phyloP scores from a whole-genome alignment of 2,797 vertebrate genomes.

The Mormyrops boulengeri region DNA sequence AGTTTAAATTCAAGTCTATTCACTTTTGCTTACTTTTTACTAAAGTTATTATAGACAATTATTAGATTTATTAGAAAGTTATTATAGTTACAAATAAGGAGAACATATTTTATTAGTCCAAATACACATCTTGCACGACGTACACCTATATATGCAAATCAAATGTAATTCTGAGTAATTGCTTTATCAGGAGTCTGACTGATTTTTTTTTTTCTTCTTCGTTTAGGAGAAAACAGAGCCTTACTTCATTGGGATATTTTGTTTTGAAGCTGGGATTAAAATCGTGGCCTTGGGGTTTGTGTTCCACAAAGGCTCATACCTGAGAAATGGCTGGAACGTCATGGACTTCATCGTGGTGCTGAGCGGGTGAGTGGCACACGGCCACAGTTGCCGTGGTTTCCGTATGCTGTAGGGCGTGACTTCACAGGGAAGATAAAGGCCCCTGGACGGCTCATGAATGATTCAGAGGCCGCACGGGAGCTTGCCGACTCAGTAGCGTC shows the following conservation, averaged over 20 bases:
- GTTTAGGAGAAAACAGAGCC: constrained; percentile 93
- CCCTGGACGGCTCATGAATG: background rate
- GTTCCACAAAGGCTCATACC: constrained; percentile 96
- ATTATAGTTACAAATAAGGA: background rate
- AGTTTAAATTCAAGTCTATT: background rate
- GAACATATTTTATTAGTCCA: background rate
- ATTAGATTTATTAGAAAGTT: background rate
- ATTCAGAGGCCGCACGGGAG: background rate
- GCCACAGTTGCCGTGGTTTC: background rate
- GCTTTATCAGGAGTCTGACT: background rate
- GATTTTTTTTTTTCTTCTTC: background rate
- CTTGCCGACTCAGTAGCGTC: background rate
- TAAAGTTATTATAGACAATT: background rate
- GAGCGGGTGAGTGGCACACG: constrained; percentile 78
- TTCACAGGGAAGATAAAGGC: background rate
- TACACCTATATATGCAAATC: background rate
- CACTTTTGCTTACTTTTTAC: background rate
- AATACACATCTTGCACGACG: background rate
- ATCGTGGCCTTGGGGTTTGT: constrained; percentile 91
- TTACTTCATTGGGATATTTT: constrained; percentile 99
- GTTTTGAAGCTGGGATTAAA: constrained; percentile 96
- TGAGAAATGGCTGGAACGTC: constrained; percentile 95
- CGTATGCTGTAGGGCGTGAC: background rate
- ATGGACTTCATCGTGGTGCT: constrained; percentile 99
- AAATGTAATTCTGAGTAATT: background rate